Base-by-base conservation (phyloP, 2,888 invertebrate genomes). In the Lasioglossum marginatum region DNA sequence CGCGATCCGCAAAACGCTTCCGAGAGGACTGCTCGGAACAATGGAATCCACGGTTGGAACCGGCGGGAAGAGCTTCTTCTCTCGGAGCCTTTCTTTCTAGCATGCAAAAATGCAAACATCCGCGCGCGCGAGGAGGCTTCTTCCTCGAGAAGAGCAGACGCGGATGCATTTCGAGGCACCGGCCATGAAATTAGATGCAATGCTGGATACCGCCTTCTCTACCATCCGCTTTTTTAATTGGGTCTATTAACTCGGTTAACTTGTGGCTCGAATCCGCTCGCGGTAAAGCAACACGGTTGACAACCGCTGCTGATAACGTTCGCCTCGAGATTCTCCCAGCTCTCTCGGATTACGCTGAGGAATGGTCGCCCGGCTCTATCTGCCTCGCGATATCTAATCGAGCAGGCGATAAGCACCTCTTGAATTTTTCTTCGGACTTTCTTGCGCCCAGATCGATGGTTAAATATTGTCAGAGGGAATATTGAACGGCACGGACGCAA, bases 121-220 rank as follows among this genome's bases (percentile, higher is more conserved):
- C 16, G 45, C 34, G 52, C 19, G 40, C 27, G 4, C 52, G 23
- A 0, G 23, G 23, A 23, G 31, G 63, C 16, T 63, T 63, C 63
- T 34, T 72, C 77, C 66, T 77, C n/a, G 6, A n/a, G 23, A 52
- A 23, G 34, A 52, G n/a, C 40, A 45, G 73, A 48, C 60, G 57
- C 48, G 12, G 19, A 45, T 57, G 73, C 34, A 74, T 75, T 70
- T 48, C 52, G 71, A 77, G 23, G 81, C 81, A 52, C 37, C 31
- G 74, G 19, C 85, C 86, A 73, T 86, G 86, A 87, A 87, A 87
- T 87, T n/a, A 87, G 79, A 87, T 85, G 86, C 86, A 68, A 27
- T 14, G 23, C 72, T 81, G 16, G 63, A 82, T 27, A 68, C 52
- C 40, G 37, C 45, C 45, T 73, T 82, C 71, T 75, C 66, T 80